phyloP scores from a whole-genome alignment of 30 jellyfish, hydroid and myxozoan species.

The Mastigias papua region DNA sequence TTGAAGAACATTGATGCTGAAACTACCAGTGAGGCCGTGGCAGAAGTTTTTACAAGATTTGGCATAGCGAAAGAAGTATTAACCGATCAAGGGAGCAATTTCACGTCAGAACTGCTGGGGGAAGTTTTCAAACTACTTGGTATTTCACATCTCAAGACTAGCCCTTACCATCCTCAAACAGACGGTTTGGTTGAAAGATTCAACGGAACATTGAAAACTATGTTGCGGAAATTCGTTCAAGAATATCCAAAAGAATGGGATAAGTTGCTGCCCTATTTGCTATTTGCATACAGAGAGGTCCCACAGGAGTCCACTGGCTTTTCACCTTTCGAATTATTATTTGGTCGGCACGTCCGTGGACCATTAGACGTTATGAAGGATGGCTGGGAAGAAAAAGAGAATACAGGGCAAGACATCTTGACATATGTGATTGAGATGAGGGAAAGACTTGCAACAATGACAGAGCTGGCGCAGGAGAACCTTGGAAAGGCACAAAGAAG shows the following conservation, averaged over 20 bases:
- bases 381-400: conserved; percentile 9
- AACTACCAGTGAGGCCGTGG: conserved; percentile 31
- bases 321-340: conserved; percentile 60
- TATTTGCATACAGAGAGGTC: conserved; percentile 47
- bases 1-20: conserved; percentile 13
- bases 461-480: conserved; percentile 3
- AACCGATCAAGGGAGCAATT: conserved; percentile 38
- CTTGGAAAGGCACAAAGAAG: conserved; percentile 3
- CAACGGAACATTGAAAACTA: conserved; percentile 28
- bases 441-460: conserved; percentile 1
- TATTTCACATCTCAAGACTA: conserved; percentile 11
- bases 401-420: not conserved
- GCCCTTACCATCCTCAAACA: conserved; percentile 49
- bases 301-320: conserved; percentile 50
- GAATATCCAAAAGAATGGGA: conserved; percentile 29
- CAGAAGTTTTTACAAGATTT: conserved; percentile 15
- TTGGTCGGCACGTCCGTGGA: conserved; percentile 44
- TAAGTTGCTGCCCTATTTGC: not conserved
- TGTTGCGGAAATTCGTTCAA: not conserved
- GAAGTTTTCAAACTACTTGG: conserved; percentile 13
- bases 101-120: conserved; percentile 15
- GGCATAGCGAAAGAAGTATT: conserved; percentile 37
- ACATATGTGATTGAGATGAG: not conserved
- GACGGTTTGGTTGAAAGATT: conserved; percentile 44
- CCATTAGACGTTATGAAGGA: conserved; percentile 29